These are phyloP conservation scores for Periophthalmodon schlosseri DNA, from an alignment of 2,113 vertebrate genomes.

Conservation along the genomic window DNA sequence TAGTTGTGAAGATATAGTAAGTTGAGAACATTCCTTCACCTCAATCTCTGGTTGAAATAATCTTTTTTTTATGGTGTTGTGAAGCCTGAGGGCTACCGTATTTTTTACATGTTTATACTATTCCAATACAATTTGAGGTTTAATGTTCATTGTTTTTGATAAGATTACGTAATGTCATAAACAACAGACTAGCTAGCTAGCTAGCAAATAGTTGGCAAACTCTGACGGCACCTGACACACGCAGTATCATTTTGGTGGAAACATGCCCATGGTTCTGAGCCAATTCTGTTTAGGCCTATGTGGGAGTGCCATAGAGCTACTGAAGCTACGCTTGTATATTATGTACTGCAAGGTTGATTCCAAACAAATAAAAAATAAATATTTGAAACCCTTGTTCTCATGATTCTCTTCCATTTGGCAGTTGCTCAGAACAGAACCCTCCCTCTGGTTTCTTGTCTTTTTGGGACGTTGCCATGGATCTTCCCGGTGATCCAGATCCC, in stretches of 20 bases:
- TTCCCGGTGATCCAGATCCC: constrained; percentile 32
- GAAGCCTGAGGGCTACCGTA: no score
- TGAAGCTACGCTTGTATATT: not conserved
- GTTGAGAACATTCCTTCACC: no score
- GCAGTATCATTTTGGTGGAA: not conserved
- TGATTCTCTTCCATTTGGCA: constrained; percentile 25
- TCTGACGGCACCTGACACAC: not conserved
- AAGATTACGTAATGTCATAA: not conserved
- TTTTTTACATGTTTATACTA: no score
- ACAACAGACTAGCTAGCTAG: not conserved
- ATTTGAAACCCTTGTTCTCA: constrained; percentile 60
- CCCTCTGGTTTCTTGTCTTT: constrained; percentile 61
- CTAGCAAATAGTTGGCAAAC: not conserved
- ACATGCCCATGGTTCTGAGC: not conserved
- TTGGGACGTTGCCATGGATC: constrained; percentile 39
- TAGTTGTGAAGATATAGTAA: no score
- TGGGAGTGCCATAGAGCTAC: not conserved
- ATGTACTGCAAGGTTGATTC: not conserved
- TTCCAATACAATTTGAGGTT: no score
- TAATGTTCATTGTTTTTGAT: no score
- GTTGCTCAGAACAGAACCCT: constrained; percentile 41
- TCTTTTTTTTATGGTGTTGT: no score
- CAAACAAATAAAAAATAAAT: constrained; percentile 19
- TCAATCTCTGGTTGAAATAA: no score
- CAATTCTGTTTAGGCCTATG: not conserved